phyloP scores from a whole-genome alignment of 2,888 invertebrate genomes.

The Hydroisotoma schaefferi region DNA sequence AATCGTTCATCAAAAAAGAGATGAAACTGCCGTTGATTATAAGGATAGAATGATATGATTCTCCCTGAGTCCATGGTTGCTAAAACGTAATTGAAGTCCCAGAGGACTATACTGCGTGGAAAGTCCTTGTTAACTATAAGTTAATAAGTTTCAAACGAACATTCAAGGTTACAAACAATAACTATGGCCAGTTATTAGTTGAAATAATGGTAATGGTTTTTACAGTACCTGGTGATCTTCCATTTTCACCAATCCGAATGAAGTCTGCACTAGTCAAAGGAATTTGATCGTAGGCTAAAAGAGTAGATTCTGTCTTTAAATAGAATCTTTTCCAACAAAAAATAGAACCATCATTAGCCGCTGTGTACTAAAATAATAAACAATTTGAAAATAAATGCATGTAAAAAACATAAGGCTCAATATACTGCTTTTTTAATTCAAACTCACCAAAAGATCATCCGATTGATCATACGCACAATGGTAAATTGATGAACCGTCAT shows the following conservation, averaged over 20 bases:
- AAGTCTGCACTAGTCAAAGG: no score
- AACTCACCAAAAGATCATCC: conserved; percentile 27
- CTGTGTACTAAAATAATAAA: conserved; percentile 30
- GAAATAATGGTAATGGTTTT: no score
- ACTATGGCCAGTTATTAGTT: background rate
- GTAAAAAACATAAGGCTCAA: background rate
- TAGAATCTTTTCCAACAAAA: conserved; percentile 28
- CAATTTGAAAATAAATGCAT: background rate
- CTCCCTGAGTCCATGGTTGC: conserved; percentile 31
- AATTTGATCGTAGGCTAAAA: conserved; percentile 19
- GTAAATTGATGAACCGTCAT: conserved; percentile 35
- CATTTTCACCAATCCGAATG: no score
- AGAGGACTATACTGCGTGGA: conserved; percentile 18
- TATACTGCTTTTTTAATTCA: background rate
- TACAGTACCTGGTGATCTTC: conserved; percentile 3
- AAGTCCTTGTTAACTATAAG: conserved; percentile 25
- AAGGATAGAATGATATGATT: conserved; percentile 12
- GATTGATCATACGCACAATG: conserved; percentile 27
- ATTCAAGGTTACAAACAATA: background rate
- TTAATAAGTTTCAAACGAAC: background rate
- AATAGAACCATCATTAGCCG: conserved; percentile 33
- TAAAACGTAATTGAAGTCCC: conserved; percentile 20
- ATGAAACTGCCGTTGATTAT: conserved; percentile 20
- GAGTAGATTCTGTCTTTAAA: conserved; percentile 15
- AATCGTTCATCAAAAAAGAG: conserved; percentile 18